phyloP scores from a whole-genome alignment of 2,113 vertebrate genomes.

The Centropus bengalensis region DNA sequence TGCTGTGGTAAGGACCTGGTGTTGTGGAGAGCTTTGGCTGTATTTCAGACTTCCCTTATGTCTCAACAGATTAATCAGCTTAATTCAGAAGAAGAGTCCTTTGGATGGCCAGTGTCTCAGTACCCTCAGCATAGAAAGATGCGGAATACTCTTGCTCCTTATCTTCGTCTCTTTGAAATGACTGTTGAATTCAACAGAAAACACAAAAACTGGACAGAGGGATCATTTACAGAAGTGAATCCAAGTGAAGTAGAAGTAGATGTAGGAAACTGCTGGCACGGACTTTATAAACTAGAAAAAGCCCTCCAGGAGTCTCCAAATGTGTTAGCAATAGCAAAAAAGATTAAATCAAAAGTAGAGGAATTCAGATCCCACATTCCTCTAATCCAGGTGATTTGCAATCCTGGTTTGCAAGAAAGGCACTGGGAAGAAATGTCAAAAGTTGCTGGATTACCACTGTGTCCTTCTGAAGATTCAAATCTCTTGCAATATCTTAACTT shows the following conservation, averaged over 20 bases:
- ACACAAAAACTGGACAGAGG: conserved; percentile 79
- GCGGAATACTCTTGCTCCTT: conserved; percentile 82
- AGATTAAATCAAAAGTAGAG: conserved; percentile 80
- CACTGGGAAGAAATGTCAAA: conserved; percentile 86
- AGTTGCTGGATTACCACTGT: conserved; percentile 74
- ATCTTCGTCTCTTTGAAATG: conserved; percentile 83
- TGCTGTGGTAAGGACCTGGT: neutral
- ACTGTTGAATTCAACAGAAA: conserved; percentile 79
- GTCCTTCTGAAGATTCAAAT: conserved; percentile 74
- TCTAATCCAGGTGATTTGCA: conserved; percentile 87
- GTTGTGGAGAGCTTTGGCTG: neutral
- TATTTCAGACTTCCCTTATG: neutral
- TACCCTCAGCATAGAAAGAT: conserved; percentile 85
- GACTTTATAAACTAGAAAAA: conserved; percentile 86
- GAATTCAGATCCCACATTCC: conserved; percentile 84
- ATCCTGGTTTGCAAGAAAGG: conserved; percentile 83
- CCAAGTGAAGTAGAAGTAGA: conserved; percentile 84
- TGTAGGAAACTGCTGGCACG: conserved; percentile 81
- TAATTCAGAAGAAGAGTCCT: conserved; percentile 87
- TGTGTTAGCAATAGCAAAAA: conserved; percentile 77
- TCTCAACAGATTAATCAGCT: conserved; percentile 84
- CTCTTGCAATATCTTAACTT: conserved; percentile 81
- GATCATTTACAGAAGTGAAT: conserved; percentile 81
- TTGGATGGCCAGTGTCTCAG: conserved; percentile 82
- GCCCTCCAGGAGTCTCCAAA: conserved; percentile 77